phyloP scores from a whole-genome alignment of 2,797 vertebrate species.

The Podarcis lilfordi region DNA sequence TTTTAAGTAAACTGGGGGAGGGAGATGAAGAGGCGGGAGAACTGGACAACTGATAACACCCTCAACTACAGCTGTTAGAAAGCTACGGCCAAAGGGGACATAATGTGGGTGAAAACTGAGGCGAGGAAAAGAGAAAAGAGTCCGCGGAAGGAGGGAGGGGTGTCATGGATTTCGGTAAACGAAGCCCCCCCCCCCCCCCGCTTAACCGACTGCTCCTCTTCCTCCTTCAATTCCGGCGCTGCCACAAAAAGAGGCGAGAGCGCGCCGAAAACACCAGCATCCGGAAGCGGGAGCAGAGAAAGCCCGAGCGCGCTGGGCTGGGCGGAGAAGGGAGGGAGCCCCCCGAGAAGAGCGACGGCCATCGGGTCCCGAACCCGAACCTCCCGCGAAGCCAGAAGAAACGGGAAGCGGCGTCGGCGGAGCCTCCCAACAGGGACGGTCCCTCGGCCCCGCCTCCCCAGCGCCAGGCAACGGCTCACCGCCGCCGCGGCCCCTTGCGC shows the following conservation, averaged over 20 bases:
- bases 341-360: background rate
- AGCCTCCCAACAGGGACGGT: background rate
- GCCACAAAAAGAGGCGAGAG: background rate
- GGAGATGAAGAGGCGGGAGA: background rate
- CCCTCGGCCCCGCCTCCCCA: conserved; percentile 4
- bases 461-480: background rate
- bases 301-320: background rate
- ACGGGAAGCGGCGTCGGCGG: background rate
- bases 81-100: too few species aligned
- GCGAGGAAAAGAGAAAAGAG: too few species aligned
- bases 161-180: too few species aligned
- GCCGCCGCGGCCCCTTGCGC: too few species aligned
- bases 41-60: too few species aligned
- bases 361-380: too few species aligned
- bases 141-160: too few species aligned
- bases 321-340: background rate
- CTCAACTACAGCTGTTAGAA: background rate
- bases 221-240: background rate
- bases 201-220: too few species aligned
- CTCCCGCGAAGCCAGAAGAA: background rate
- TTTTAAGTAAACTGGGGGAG: too few species aligned
- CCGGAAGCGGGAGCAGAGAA: background rate
- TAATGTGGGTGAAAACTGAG: too few species aligned
- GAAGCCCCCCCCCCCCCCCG: background rate
- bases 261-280: too few species aligned